Evolutionary conservation across 2,888 invertebrate genomes (phyloP), one percentile per base, ranked within the genome.

Genomic region (Pelosia muscerda): DNA sequence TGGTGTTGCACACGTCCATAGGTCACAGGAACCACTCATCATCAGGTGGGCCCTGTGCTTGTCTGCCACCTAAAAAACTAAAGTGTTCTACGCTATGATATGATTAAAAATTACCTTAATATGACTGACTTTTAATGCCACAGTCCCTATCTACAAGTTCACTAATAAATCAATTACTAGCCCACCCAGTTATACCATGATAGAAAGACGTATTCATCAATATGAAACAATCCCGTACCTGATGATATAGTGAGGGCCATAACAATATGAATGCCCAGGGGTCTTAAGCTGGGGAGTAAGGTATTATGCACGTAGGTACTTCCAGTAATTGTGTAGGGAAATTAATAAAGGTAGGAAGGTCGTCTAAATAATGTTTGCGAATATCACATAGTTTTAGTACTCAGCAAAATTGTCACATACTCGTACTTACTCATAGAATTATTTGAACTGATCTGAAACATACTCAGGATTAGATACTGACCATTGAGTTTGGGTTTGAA

Each of bases 221-320:
- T 54, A 31, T 65, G 74, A 63, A 81, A 77, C 78, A 83, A 81
- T 82, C 77, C 73, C 68, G 60, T 78, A 75, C 74, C 76, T 73
- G 66, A 74, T 88, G 88, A 88, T 83, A 66, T 82, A 88, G 79
- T 73, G 74, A 66, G 62, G 72, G 61, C 65, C 68, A 69, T 67
- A 69, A 75, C 76, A 75, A 68, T 75, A 57, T 66, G 57, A 76
- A 72, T 71, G 76, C 73, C 81, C 67, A 70, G 71, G 76, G 80
- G 79, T 69, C 61, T 31, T 84, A 84, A 83, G 77, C 84, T 75
- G 53, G 34, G 8, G 55, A 58, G 54, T 4, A 11, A 26, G 68
- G 68, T 65, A 72, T 76, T 78, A 72, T 77, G 78, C 83, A 83
- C 83, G 83, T 83, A 71, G 63, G 59, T 69, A 54, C 54, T 65